Evolutionary conservation across 1,140 invertebrate species (phyloP).

Genomic region (Drosophila chauvacae): DNA sequence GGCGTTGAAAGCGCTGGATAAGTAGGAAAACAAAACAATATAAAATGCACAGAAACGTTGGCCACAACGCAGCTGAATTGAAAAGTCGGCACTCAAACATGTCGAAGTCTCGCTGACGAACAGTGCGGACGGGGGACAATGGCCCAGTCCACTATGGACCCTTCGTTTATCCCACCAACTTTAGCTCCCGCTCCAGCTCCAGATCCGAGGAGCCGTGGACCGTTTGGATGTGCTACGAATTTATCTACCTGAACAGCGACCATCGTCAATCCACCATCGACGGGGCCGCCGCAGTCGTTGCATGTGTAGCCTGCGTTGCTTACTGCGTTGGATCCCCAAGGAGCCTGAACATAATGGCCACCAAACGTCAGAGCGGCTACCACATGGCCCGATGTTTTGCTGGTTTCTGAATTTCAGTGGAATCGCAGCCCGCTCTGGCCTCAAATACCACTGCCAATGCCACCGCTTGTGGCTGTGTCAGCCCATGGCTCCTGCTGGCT

Average conservation of each 20-base stretch:
- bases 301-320: constrained; percentile 40
- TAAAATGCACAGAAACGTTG: constrained; percentile 59
- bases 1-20: constrained; percentile 77
- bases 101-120: constrained; percentile 52
- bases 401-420: constrained; percentile 63
- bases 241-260: constrained; percentile 81
- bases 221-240: constrained; percentile 76
- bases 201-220: constrained; percentile 46
- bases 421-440: constrained; percentile 43
- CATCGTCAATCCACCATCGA: constrained; percentile 79
- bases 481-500: constrained; percentile 62
- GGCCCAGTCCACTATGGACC: constrained; percentile 8
- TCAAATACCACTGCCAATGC: constrained; percentile 15
- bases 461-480: constrained; percentile 18
- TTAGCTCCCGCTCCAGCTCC: constrained; percentile 5
- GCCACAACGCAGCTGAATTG: constrained; percentile 7
- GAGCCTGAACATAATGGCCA: constrained; percentile 75
- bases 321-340: constrained; percentile 44
- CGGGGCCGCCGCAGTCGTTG: constrained; percentile 38
- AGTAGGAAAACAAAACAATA: constrained; percentile 71
- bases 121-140: constrained; percentile 30
- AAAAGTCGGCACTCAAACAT: constrained; percentile 56
- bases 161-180: constrained; percentile 4
- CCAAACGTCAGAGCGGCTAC: constrained; percentile 63
- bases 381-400: constrained; percentile 58